phyloP scores from a whole-genome alignment of 2,888 invertebrate species.

The Andrena haemorrhoa region DNA sequence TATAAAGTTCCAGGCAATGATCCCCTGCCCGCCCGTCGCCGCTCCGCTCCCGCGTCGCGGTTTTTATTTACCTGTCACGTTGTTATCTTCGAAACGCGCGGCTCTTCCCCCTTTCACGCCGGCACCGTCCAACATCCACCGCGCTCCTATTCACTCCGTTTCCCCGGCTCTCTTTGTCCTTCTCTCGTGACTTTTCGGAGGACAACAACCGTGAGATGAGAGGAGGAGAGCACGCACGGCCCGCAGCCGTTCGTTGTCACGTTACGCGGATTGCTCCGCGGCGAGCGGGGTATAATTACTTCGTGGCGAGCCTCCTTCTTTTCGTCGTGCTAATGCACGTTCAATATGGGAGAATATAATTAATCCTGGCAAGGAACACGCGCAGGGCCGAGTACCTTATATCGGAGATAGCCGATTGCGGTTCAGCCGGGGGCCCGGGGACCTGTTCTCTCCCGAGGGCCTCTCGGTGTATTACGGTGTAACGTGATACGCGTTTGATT shows the following conservation, averaged over 20 bases:
- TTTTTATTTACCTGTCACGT: conserved; percentile 15
- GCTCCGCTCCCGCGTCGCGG: neutral
- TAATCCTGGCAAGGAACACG: conserved; percentile 58
- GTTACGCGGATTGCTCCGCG: conserved; percentile 21
- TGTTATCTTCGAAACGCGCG: conserved; percentile 5
- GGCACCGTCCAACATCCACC: neutral
- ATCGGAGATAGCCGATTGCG: conserved; percentile 54
- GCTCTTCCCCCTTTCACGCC: neutral
- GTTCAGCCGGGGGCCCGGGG: conserved; percentile 40
- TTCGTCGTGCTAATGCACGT: conserved; percentile 42
- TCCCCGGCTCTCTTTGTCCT: neutral
- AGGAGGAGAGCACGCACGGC: too few relatives aligned
- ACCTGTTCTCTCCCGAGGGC: conserved; percentile 54
- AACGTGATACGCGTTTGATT: conserved; percentile 75
- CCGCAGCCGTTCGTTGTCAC: conserved; percentile 11
- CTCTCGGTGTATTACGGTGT: conserved; percentile 68
- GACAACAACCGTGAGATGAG: neutral
- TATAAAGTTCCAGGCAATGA: neutral
- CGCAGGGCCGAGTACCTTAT: conserved; percentile 39
- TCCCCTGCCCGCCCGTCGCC: neutral
- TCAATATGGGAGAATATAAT: conserved; percentile 51
- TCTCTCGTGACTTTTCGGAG: neutral
- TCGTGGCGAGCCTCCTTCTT: conserved; percentile 30
- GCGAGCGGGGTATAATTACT: conserved; percentile 37
- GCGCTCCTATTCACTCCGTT: neutral